phyloP scores from a whole-genome alignment of 2,113 vertebrate genomes.

The Calyptommatus sinebrachiatus region DNA sequence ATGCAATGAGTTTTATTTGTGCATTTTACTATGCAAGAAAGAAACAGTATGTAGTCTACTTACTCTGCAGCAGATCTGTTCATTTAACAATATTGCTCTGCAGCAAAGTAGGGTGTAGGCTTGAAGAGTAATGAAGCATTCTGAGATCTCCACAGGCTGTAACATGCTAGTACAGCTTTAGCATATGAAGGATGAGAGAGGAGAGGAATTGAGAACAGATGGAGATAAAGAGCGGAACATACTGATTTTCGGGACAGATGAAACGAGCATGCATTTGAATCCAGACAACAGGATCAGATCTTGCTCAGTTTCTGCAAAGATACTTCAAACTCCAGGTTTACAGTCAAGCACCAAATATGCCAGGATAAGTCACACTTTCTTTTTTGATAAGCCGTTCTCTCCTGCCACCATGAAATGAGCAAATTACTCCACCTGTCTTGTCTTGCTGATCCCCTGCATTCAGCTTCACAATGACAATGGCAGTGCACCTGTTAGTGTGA shows the following conservation, averaged over 20 bases:
- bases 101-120: neutral
- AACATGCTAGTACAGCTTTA: slow-evolving; percentile 2
- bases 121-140: slow-evolving; percentile 10
- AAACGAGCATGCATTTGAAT: slow-evolving; percentile 10
- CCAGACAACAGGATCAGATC: slow-evolving; percentile 23
- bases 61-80: neutral
- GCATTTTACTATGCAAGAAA: neutral
- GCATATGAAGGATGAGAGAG: fast-evolving
- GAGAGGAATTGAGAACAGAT: slow-evolving; percentile 2
- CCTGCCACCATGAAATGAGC: slow-evolving; percentile 46
- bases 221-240: neutral
- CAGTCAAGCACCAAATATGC: slow-evolving; percentile 26
- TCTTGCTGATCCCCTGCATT: slow-evolving; percentile 61
- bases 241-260: slow-evolving; percentile 2
- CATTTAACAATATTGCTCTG: neutral
- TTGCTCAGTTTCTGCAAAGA: slow-evolving; percentile 22
- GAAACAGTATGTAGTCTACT: neutral
- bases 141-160: slow-evolving; percentile 19
- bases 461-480: slow-evolving; percentile 60
- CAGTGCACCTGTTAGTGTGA: slow-evolving; percentile 66
- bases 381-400: slow-evolving; percentile 53
- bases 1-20: neutral
- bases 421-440: slow-evolving; percentile 66
- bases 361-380: slow-evolving; percentile 29
- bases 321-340: slow-evolving; percentile 40